phyloP scores from a whole-genome alignment of 1,140 invertebrate species.

The Pinna nobilis region DNA sequence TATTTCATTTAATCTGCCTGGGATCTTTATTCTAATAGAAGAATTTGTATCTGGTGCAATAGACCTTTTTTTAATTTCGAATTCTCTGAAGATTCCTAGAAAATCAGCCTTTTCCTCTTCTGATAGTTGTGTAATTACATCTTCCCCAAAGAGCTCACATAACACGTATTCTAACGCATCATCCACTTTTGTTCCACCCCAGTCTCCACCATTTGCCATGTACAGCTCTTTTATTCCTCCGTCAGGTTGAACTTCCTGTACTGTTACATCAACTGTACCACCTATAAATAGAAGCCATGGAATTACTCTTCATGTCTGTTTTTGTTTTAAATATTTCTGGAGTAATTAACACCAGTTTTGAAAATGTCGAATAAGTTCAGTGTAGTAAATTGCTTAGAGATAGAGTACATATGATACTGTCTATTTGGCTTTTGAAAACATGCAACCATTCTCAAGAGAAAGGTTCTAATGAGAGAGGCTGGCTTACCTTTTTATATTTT shows the following conservation, averaged over 20 bases:
- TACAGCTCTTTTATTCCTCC: slow-evolving; percentile 77
- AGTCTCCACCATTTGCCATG: slow-evolving; percentile 78
- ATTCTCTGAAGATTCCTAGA: slow-evolving; percentile 30
- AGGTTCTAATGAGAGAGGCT: too few species aligned
- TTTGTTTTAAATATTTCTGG: background rate
- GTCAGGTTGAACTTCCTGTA: slow-evolving; percentile 76
- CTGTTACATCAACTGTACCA: slow-evolving; percentile 80
- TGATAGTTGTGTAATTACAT: slow-evolving; percentile 13
- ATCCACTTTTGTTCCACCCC: slow-evolving; percentile 73
- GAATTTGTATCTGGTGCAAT: slow-evolving; percentile 3
- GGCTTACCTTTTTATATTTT: too few species aligned
- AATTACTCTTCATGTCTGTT: background rate
- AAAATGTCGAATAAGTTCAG: background rate
- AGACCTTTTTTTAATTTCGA: slow-evolving; percentile 43
- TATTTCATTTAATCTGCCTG: slow-evolving; percentile 19
- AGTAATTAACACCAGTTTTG: background rate
- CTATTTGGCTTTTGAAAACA: too few species aligned
- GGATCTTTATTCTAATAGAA: slow-evolving; percentile 26
- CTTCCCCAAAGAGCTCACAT: slow-evolving; percentile 20
- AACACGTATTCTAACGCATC: slow-evolving; percentile 32
- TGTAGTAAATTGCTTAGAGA: background rate
- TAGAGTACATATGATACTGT: too few species aligned
- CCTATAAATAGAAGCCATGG: slow-evolving; percentile 58
- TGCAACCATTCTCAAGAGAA: too few species aligned
- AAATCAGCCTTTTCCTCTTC: slow-evolving; percentile 19